Percentiles rank a stretch among this genome's conserved stretches.
These are phyloP conservation scores for Ceyx erithaca DNA, from an alignment of 2,797 vertebrate species.

Conservation along the genomic window DNA sequence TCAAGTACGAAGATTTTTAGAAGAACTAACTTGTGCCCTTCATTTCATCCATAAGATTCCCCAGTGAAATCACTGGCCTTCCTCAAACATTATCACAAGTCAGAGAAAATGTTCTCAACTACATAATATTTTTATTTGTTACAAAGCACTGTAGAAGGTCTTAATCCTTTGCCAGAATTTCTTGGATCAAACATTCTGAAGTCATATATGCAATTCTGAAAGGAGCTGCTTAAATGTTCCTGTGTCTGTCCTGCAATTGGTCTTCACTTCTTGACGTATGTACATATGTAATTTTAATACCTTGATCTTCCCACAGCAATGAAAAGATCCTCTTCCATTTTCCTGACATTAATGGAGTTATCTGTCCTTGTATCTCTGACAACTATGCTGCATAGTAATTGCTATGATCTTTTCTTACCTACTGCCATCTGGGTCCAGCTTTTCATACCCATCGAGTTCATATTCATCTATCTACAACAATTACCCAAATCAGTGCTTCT, in stretches of 20 bases:
- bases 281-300: slow-evolving; percentile 71
- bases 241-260: slow-evolving; percentile 67
- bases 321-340: slow-evolving; percentile 70
- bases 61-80: slow-evolving; percentile 58
- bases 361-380: slow-evolving; percentile 63
- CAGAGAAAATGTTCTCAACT: background rate
- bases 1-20: slow-evolving; percentile 54
- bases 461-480: slow-evolving; percentile 71
- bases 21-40: background rate
- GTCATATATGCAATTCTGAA: slow-evolving; percentile 15
- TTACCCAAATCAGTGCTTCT: slow-evolving; percentile 68
- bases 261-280: slow-evolving; percentile 73
- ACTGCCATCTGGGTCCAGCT: slow-evolving; percentile 68
- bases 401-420: slow-evolving; percentile 75
- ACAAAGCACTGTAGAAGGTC: slow-evolving; percentile 37
- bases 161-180: slow-evolving; percentile 67
- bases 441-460: slow-evolving; percentile 74
- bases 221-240: slow-evolving; percentile 50
- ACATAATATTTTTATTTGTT: background rate
- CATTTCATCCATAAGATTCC: slow-evolving; percentile 50
- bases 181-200: slow-evolving; percentile 64
- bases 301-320: slow-evolving; percentile 73
- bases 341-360: slow-evolving; percentile 41
- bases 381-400: slow-evolving; percentile 59
- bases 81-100: background rate